Evolutionary conservation across 2,797 vertebrate genomes (phyloP), one percentile per base, ranked within the genome.

Genomic region (Selene dorsalis): DNA sequence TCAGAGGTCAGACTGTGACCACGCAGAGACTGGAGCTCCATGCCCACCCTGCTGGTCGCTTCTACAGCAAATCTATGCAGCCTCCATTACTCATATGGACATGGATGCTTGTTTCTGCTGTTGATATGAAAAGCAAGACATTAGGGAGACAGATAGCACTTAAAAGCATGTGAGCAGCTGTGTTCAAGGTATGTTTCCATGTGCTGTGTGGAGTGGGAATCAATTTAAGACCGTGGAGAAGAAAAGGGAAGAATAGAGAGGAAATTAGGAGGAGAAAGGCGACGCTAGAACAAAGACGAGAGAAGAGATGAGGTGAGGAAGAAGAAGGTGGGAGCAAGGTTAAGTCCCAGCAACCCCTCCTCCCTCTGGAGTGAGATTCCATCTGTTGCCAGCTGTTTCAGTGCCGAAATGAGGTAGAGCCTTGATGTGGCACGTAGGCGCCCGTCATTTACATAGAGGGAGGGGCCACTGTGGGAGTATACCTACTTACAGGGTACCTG

Each of bases 311-410:
- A 77, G 77, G 58, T 59, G 69, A 80, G 65, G 68, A 61, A 62
- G 75, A 77, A 72, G 71, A 77, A 72, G 79, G 79, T 78, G 83
- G 87, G 77, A 86, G 79, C 87, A 91, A 93, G 87, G 91, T 92
- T 84, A 91, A 75, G 80, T 90, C 84, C 79, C 83, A 72, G 80
- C 87, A 83, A 76, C 73, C 73, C 77, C 75, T 64, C 77, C 88
- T 72, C 71, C 63, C 73, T 74, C 53, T 47, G 22, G 65, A 83
- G 78, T 18, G 60, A 65, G 82, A 61, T 60, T 88, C 87, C 90
- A 87, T 92, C 90, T 93, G 91, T 71, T 88, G 89, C 89, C 88
- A 92, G 90, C 88, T 91, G 88, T 87, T 90, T 84, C 50, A n/a
- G 76, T 30, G 71, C 68, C 41, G 52, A 85, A 79, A 73, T 58